These are phyloP conservation scores for Calephelis nemesis DNA, from an alignment of 1,140 invertebrate species.

Conservation along the genomic window DNA sequence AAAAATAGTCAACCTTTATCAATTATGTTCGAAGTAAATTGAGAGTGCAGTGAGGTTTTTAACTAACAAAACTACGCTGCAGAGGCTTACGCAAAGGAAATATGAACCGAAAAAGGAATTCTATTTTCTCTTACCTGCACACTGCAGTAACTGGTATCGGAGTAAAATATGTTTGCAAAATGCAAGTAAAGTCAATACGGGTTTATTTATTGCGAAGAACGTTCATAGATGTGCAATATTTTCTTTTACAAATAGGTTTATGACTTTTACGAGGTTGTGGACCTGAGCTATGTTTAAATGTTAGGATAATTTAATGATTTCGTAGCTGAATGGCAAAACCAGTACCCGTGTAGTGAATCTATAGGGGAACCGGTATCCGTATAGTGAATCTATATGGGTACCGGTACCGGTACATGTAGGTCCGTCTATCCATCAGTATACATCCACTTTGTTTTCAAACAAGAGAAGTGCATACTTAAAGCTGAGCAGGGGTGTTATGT, in stretches of 20 bases:
- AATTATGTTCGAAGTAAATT: constrained; percentile 8
- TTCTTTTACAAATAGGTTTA: background rate
- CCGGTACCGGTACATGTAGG: too few species aligned
- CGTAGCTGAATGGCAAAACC: too few species aligned
- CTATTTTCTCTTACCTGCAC: constrained; percentile 24
- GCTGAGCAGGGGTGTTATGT: too few species aligned
- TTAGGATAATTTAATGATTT: too few species aligned
- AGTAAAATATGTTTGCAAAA: constrained; percentile 11
- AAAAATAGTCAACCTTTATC: background rate
- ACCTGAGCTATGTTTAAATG: too few species aligned
- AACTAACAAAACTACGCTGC: constrained; percentile 23
- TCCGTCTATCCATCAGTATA: too few species aligned
- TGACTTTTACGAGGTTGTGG: too few species aligned
- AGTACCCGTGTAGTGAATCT: too few species aligned
- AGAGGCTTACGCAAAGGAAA: constrained; percentile 28
- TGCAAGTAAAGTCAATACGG: constrained; percentile 10
- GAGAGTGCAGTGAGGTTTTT: constrained; percentile 23
- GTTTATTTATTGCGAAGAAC: constrained; percentile 2
- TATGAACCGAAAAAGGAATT: constrained; percentile 21
- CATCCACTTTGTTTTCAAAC: too few species aligned
- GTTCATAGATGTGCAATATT: background rate
- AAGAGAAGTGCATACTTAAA: too few species aligned
- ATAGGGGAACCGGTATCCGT: too few species aligned
- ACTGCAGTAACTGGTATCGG: background rate
- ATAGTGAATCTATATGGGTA: too few species aligned